Evolutionary conservation across 2,113 vertebrate genomes (phyloP).

Genomic region (Mola mola): DNA sequence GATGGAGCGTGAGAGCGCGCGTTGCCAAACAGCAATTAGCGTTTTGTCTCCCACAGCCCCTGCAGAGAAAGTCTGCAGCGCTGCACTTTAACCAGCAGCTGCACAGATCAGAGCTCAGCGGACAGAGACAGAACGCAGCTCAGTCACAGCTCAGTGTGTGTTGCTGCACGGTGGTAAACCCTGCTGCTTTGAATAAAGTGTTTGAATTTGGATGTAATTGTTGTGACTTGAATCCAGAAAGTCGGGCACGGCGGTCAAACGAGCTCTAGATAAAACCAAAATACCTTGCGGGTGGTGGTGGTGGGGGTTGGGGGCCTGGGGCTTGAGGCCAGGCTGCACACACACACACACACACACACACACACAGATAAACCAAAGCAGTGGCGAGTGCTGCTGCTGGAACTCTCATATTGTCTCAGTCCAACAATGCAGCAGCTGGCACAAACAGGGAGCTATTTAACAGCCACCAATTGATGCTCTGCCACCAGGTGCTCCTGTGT

Average conservation of each 20-base stretch:
- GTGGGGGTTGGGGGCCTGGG: background rate
- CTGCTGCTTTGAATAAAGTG: conserved; percentile 43
- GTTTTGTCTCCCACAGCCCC: conserved; percentile 52
- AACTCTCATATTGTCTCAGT: conserved; percentile 80
- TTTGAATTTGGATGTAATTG: conserved; percentile 54
- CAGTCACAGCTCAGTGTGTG: background rate
- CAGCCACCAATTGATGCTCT: conserved; percentile 75
- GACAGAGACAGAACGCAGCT: conserved; percentile 8
- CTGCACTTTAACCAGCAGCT: conserved; percentile 36
- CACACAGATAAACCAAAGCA: conserved; percentile 36
- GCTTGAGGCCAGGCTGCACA: conserved; percentile 14
- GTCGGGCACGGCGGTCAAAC: conserved; percentile 41
- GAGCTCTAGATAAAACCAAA: conserved; percentile 51
- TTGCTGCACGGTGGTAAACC: conserved; percentile 2
- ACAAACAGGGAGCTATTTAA: conserved; percentile 78
- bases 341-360: conserved; percentile 42
- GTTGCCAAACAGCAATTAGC: conserved; percentile 71
- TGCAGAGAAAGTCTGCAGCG: conserved; percentile 61
- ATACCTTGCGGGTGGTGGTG: conserved; percentile 10
- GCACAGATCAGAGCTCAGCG: conserved; percentile 1
- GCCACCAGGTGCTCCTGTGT: conserved; percentile 78
- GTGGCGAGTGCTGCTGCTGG: conserved; percentile 67
- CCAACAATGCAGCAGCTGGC: conserved; percentile 80
- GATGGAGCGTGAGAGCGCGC: conserved; percentile 71
- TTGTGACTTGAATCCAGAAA: conserved; percentile 45